Evolutionary conservation across 2,888 invertebrate species (phyloP).

Genomic region (Tetranychus piercei): DNA sequence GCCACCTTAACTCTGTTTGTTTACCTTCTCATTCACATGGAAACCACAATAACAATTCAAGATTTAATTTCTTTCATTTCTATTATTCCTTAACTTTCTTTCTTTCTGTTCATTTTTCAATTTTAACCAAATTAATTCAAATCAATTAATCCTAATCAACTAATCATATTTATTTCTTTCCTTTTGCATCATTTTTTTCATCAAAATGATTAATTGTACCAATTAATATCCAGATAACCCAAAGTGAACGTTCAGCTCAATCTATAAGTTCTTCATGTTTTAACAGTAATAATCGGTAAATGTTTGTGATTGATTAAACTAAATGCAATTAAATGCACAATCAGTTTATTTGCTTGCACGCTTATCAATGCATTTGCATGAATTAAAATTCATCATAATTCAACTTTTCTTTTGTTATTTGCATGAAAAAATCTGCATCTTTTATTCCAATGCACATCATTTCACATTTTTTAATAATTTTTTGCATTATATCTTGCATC

Average conservation of each 20-base stretch:
- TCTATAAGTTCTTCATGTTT: background rate
- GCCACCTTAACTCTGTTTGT: background rate
- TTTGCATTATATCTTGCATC: background rate
- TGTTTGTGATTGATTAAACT: no score
- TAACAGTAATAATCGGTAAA: no score
- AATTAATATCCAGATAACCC: background rate
- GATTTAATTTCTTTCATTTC: background rate
- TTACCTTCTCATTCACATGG: background rate
- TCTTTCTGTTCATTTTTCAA: slow-evolving; percentile 1
- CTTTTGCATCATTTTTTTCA: background rate
- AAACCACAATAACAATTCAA: background rate
- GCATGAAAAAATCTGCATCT: background rate
- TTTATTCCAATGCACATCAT: background rate
- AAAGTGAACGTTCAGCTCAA: background rate
- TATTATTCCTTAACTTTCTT: background rate
- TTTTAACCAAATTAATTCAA: background rate
- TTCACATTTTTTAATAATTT: background rate
- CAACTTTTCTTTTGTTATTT: no score
- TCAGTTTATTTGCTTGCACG: background rate
- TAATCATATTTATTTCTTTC: background rate
- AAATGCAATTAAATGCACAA: background rate
- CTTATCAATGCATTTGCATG: no score
- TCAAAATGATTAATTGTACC: background rate
- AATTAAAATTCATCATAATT: no score
- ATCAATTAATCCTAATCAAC: background rate